Evolutionary conservation across 2,888 invertebrate genomes (phyloP).

Genomic region (Tachystola acroxantha): DNA sequence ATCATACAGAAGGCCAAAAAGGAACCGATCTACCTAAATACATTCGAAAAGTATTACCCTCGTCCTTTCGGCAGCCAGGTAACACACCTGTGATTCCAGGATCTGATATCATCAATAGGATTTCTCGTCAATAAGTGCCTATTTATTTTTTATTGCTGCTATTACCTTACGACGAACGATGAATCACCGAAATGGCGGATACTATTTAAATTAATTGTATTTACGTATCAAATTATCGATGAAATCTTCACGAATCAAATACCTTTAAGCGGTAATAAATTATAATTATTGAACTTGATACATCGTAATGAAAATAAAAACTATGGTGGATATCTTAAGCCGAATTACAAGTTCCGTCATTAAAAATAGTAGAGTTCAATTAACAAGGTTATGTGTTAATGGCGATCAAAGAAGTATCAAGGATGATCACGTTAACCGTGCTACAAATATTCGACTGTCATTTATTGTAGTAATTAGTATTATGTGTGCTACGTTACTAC

Average conservation of each 20-base stretch:
- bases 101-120: neutral
- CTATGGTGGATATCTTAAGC: neutral
- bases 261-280: neutral
- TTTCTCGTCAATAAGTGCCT: too few relatives aligned
- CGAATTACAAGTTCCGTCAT: slow-evolving; percentile 19
- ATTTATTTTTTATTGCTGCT: neutral
- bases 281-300: neutral
- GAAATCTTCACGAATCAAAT: slow-evolving; percentile 2
- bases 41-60: too few relatives aligned
- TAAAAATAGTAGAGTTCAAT: slow-evolving; percentile 35
- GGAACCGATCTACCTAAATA: too few relatives aligned
- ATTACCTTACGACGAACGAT: slow-evolving; percentile 3
- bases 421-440: slow-evolving; percentile 50
- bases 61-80: too few relatives aligned
- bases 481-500: too few relatives aligned
- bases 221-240: slow-evolving; percentile 5
- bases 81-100: too few relatives aligned
- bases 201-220: neutral
- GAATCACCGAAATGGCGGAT: neutral
- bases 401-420: slow-evolving; percentile 24
- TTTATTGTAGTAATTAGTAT: slow-evolving; percentile 30
- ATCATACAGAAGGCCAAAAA: too few relatives aligned
- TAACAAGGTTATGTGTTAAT: slow-evolving; percentile 43
- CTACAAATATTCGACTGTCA: slow-evolving; percentile 39
- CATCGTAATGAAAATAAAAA: neutral